Base-by-base conservation (phyloP, 2,797 vertebrate genomes). In the Hippoglossus hippoglossus region DNA sequence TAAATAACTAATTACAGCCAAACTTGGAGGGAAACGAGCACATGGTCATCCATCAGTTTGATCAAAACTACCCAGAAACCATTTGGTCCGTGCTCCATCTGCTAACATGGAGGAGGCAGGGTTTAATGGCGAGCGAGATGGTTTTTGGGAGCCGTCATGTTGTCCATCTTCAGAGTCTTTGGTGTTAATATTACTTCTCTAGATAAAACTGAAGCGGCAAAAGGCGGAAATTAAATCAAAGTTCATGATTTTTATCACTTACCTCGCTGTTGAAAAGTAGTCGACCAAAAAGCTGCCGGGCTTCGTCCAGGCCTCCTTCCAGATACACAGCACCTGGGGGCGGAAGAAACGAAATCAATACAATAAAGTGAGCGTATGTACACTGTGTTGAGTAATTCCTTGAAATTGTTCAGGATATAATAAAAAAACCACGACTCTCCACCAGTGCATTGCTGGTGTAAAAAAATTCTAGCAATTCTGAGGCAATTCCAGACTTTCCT, bases 201-300 rank as follows among this genome's bases (percentile, higher is more conserved):
- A 41, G 26, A 18, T 39, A n/a, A 50, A 64, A 22, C 36, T 15
- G 25, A 24, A 25, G 39, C 6, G 34, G 36, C 51, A 50, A 51
- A 41, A 18, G 57, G 53, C 60, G 60, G 49, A 16, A 15, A 16
- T 41, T 0, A 41, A 49, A 9, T n/a, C 41, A 18, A n/a, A 49
- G 19, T 19, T 49, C 3, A 69, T 24, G 26, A 7, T 31, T 22
- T 4, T 6, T 21, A 6, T 28, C 9, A 57, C 75, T 91, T 95
- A 99, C 98, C 96, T 94, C 94, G 46, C 88, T 91, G 89, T 97
- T 97, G 91, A 99, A 99, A 22, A 99, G 96, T 46, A 99, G 93
- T 75, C 97, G 94, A 53, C 98, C 98, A 85, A 99, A 99, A 56
- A 99, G 93, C 80, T 95, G 93, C 53, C 97, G 97, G 67, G 97